Evolutionary conservation across 2,888 invertebrate genomes (phyloP).

Genomic region (Rhagonycha lutea): DNA sequence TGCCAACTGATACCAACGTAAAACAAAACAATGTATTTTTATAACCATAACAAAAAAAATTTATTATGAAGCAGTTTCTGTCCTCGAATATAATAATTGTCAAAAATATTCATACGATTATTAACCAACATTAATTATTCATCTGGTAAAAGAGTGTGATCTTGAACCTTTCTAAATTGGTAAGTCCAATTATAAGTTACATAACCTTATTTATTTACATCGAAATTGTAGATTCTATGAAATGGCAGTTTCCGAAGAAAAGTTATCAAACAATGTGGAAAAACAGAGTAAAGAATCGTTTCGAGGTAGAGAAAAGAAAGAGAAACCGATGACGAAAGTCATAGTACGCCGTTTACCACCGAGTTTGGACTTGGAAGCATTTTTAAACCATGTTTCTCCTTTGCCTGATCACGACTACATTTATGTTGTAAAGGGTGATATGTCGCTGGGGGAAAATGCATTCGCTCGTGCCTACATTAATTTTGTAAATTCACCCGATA

Average conservation of each 20-base stretch:
- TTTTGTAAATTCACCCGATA: constrained; percentile 81
- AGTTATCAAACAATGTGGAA: constrained; percentile 20
- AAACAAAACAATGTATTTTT: not conserved
- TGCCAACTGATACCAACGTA: not conserved
- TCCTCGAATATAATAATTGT: not conserved
- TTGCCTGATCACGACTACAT: constrained; percentile 89
- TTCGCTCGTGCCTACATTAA: constrained; percentile 91
- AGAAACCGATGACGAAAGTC: constrained; percentile 72
- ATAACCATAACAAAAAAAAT: not conserved
- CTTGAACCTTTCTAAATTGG: not conserved
- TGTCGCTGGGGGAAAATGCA: constrained; percentile 74
- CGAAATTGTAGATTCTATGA: not conserved
- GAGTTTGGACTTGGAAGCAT: constrained; percentile 84
- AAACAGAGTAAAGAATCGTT: constrained; percentile 22
- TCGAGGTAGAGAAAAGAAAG: constrained; percentile 59
- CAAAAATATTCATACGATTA: not conserved
- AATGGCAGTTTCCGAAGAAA: constrained; percentile 31
- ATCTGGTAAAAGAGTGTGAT: not conserved
- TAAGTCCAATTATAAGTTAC: not conserved
- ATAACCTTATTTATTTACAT: not conserved
- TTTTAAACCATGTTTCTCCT: constrained; percentile 90
- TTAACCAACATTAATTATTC: not conserved
- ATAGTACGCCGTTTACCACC: constrained; percentile 91
- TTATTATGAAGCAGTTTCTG: not conserved
- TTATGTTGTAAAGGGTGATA: constrained; percentile 84